Evolutionary conservation across 1,140 invertebrate species (phyloP), one percentile per base, ranked within the genome.

Genomic region (Lethrus apterus): DNA sequence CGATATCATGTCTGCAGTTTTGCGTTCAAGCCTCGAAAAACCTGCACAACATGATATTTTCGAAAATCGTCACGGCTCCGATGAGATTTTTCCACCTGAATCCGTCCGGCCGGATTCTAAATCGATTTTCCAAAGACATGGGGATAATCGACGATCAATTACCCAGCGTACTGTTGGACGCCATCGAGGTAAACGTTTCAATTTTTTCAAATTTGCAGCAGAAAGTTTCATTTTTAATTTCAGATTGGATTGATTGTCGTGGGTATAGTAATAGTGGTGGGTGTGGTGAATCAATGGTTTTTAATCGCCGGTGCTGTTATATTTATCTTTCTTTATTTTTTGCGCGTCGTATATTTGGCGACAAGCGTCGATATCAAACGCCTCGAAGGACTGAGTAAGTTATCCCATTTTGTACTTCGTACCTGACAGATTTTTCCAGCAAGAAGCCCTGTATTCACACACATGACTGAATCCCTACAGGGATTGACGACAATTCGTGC

Each of bases 341-440:
- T 92, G 31, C 67, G 89, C 23, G 70, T 74, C 43, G 80, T 91
- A 61, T 95, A 93, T 65, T 69, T 96, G 13, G 72, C 72, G 14
- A 87, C 89, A 0, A 88, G 86, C 15, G 72, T 90, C 46, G 87
- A 84, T 69, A 74, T 94, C 10, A 94, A 94, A 69, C 76, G 90
- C 47, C 72, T 94, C 43, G 91, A 95, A 75, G 87, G 84, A 60
- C 80, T 84, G 62, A 86, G 89, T 92, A 77, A 84, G 80, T 78
- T n/a, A n/a, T n/a, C n/a, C n/a, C n/a, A n/a, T n/a, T n/a, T n/a
- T n/a, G n/a, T n/a, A n/a, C n/a, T n/a, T n/a, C n/a, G n/a, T n/a
- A n/a, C n/a, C n/a, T n/a, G n/a, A n/a, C n/a, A n/a, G n/a, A n/a
- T 15, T 4, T 11, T 48, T 60, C 5, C 24, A 72, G 70, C 75